A percentile compares a stretch with the other conserved stretches of the same genome.
Conservation (phyloP, 2,888 invertebrate genomes). For the Biston betularia region DNA sequence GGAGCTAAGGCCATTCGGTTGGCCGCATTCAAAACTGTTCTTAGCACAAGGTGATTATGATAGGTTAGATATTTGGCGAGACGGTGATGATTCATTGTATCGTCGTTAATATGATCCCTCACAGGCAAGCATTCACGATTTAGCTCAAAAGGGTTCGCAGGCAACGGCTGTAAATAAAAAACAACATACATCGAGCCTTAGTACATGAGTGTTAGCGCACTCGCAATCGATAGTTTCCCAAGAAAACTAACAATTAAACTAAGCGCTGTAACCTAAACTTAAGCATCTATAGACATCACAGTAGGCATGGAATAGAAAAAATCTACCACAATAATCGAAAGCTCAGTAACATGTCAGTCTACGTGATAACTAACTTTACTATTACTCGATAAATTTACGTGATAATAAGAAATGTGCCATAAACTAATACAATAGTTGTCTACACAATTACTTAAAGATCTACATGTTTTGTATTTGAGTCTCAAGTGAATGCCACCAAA, state of each 20-base stretch:
- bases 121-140: constrained; percentile 87
- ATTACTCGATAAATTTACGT: constrained; percentile 53
- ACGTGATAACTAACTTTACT: constrained; percentile 53
- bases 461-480: constrained; percentile 47
- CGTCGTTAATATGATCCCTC: constrained; percentile 86
- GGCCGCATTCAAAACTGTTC: constrained; percentile 61
- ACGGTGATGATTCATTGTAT: constrained; percentile 82
- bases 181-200: constrained; percentile 86
- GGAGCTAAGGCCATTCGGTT: constrained; percentile 57
- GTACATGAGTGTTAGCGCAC: constrained; percentile 77
- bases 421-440: constrained; percentile 51
- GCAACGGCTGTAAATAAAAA: constrained; percentile 87
- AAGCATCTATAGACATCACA: constrained; percentile 78
- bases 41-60: constrained; percentile 83
- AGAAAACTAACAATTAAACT: constrained; percentile 67
- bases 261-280: constrained; percentile 71
- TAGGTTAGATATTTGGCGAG: constrained; percentile 81
- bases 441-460: constrained; percentile 45
- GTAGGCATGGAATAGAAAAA: constrained; percentile 41
- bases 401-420: constrained; percentile 58
- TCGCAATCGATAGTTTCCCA: constrained; percentile 67
- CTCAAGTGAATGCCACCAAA: constrained; percentile 65
- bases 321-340: constrained; percentile 36
- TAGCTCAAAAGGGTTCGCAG: constrained; percentile 86
- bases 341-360: constrained; percentile 28